Evolutionary conservation across 2,113 vertebrate species (phyloP).

Genomic region (Buteo buteo): DNA sequence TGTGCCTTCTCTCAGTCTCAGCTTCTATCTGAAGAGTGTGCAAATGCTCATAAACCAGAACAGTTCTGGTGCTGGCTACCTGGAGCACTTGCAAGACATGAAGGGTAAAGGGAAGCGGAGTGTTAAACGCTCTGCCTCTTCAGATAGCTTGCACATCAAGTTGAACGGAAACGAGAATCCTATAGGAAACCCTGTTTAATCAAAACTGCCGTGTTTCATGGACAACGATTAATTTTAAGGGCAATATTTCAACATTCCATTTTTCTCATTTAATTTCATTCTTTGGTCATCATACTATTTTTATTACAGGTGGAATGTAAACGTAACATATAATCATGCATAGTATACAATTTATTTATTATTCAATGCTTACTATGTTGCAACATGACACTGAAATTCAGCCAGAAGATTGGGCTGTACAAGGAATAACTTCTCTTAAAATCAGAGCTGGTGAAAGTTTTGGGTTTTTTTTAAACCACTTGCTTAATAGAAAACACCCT

Average conservation of each 20-base stretch:
- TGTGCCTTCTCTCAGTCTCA: not conserved
- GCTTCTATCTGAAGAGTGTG: not conserved
- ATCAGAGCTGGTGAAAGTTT: not conserved
- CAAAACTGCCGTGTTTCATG: not conserved
- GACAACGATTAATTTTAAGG: not conserved
- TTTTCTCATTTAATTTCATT: not conserved
- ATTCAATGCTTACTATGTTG: not conserved
- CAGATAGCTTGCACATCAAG: not conserved
- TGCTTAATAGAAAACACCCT: not conserved
- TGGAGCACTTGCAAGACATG: fast-evolving
- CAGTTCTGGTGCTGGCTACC: not conserved
- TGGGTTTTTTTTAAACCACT: not conserved
- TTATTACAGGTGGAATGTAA: not conserved
- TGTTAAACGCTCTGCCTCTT: not conserved
- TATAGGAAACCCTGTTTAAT: not conserved
- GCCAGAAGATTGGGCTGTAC: not conserved
- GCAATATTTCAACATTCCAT: not conserved
- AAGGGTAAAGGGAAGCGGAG: not conserved
- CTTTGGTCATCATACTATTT: not conserved
- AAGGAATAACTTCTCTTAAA: not conserved
- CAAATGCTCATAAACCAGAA: not conserved
- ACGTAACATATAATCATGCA: not conserved
- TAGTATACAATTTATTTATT: not conserved
- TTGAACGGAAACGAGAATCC: not conserved
- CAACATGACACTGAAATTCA: not conserved